A percentile compares a stretch with the other conserved stretches of the same genome.
Conservation (phyloP, 2,113 vertebrate genomes). For the Pardalotus punctatus region DNA sequence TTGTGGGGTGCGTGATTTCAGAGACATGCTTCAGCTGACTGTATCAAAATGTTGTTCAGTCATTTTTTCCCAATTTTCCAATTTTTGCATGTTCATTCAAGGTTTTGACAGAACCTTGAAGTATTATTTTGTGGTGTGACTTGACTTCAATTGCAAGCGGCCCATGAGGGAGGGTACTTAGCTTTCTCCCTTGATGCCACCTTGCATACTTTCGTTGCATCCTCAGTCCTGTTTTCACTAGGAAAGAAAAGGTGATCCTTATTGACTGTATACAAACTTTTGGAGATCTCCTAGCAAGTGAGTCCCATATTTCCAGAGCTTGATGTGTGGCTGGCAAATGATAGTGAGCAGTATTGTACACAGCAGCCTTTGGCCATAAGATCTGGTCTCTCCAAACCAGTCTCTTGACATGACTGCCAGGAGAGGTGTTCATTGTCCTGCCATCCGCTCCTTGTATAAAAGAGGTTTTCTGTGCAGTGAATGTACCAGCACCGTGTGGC, state of each 20-base stretch:
- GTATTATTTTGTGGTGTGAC: neutral
- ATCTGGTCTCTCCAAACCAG: neutral
- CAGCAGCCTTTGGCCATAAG: neutral
- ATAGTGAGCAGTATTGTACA: neutral
- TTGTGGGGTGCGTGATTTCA: rapidly evolving
- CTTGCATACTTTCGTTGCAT: neutral
- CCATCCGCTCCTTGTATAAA: neutral
- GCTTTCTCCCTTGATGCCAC: rapidly evolving
- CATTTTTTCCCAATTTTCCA: neutral
- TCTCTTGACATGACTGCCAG: neutral
- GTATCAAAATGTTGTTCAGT: neutral
- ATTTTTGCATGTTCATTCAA: neutral
- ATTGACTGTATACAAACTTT: neutral
- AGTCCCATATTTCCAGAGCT: neutral
- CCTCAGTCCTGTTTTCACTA: neutral
- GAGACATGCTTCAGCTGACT: neutral
- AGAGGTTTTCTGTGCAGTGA: neutral
- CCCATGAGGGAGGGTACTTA: too few species aligned
- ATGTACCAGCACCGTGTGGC: neutral
- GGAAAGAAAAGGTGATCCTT: neutral
- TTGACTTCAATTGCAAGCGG: neutral
- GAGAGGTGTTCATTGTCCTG: neutral
- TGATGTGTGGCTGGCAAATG: rapidly evolving
- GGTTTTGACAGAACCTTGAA: neutral
- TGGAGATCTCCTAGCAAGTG: neutral